Evolutionary conservation across 2,888 invertebrate species (phyloP), one percentile per base, ranked within the genome.

Genomic region (Scotopteryx bipunctaria): DNA sequence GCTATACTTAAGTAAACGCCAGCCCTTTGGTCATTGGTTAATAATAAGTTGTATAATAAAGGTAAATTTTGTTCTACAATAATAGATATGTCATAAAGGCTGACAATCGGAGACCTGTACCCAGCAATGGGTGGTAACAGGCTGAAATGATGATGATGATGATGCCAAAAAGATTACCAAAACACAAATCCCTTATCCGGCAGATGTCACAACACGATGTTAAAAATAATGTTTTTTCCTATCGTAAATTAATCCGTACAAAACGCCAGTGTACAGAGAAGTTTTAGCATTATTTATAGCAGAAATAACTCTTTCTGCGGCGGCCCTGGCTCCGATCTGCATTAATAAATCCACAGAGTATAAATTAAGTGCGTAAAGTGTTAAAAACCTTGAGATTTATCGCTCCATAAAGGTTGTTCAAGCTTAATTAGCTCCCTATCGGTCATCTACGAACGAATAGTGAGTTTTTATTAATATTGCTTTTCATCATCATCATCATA

Each of bases 281-380:
- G 59, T 69, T 72, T 69, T 70, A 61, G 56, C 64, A 67, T 75
- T 68, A 76, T 78, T 77, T 77, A 73, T 70, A 42, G 59, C 66
- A 29, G 43, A 58, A 65, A 77, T 78, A 78, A 78, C 72, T 78
- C 78, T 76, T 73, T 72, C 60, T 69, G 79, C 50, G 77, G 81
- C 64, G 59, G 64, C 57, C 69, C 67, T 75, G 77, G 75, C 75
- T 62, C 66, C 61, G 64, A 68, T 68, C 60, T 66, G 64, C 66
- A 64, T 71, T 76, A 75, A 76, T 81, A 78, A 79, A 79, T 78
- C 72, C 66, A 66, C 64, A 58, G 66, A 52, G 63, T 61, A 70
- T 72, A 75, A 74, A 78, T 79, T 77, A 74, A 77, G 67, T 72
- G 67, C 68, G 73, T 71, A 63, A 51, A 59, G 53, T 57, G 65